Base-by-base conservation (phyloP, 2,888 invertebrate species). In the Sesia apiformis region DNA sequence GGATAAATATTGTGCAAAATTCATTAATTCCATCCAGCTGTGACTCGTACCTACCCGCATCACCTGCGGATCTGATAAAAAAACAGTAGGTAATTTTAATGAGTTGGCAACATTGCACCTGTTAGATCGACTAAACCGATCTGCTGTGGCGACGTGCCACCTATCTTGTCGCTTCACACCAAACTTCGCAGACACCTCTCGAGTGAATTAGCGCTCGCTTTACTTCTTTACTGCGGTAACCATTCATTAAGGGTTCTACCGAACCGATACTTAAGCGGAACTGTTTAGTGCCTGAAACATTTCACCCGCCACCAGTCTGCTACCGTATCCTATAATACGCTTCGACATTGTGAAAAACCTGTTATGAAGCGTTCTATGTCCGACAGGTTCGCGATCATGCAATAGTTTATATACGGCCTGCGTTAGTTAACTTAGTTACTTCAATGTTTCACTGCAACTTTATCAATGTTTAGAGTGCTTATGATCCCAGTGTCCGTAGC, bases 151-250 rank as follows among this genome's bases (percentile, higher is more conserved):
- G 52, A 39, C 7, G 46, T 41, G n/a, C 6, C 46, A 73, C 77
- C 65, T 64, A 63, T 78, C 75, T 76, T 75, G 68, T 68, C 69
- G 64, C 58, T 67, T 65, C 63, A 8, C 52, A 42, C 7, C 55
- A 81, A 46, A 82, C 72, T 81, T 81, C 64, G 67, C 69, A 78
- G 77, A 80, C 75, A 60, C 61, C 58, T 75, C 77, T 67, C 74
- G 51, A 6, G 8, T 43, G 5, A 49, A 50, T 39, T 5, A 5
- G 38, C 4, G 7, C 8, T 5, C 39, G 38, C 50, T 42, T 67
- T 46, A n/a, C 46, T 46, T n/a, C 46, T 66, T 68, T 67, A 65
- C 64, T 23, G 72, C 65, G 69, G 70, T 69, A 66, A 57, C 62
- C 65, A 66, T 73, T 76, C 72, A 75, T 74, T 72, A 69, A 66